Conservation (phyloP, 1,140 invertebrate genomes). For the Bombus difficillimus region DNA sequence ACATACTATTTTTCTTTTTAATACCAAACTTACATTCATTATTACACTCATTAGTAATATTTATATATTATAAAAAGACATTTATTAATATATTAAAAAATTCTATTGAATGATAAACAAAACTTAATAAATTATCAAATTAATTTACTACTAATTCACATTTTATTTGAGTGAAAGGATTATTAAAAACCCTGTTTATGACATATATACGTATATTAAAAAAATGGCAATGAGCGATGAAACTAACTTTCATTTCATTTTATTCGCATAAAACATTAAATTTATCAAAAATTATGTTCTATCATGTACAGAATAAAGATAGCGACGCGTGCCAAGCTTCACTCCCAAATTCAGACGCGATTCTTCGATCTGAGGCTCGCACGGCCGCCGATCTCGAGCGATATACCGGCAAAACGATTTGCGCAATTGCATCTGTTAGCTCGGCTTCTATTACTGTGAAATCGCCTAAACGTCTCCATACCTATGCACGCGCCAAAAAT, state of each 20-base stretch:
- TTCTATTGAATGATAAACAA: not conserved
- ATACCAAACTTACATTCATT: no score
- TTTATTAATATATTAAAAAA: not conserved
- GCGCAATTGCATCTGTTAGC: constrained; percentile 46
- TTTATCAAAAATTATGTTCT: not conserved
- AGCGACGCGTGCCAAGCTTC: not conserved
- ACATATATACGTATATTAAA: no score
- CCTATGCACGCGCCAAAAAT: constrained; percentile 46
- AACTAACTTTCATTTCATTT: not conserved
- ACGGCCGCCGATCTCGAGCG: not conserved
- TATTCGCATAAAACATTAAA: not conserved
- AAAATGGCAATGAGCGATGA: no score
- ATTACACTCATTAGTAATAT: no score
- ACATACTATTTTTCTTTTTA: no score
- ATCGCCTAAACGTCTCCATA: constrained; percentile 44
- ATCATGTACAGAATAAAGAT: not conserved
- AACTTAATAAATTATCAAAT: not conserved
- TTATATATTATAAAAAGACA: no score
- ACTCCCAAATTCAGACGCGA: not conserved
- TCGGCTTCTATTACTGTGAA: constrained; percentile 45
- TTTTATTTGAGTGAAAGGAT: not conserved
- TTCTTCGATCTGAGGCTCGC: not conserved
- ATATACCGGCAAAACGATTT: constrained; percentile 34
- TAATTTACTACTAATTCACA: not conserved
- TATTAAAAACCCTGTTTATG: no score